Base-by-base conservation (phyloP, 2,113 vertebrate species). In the Ameiurus melas region DNA sequence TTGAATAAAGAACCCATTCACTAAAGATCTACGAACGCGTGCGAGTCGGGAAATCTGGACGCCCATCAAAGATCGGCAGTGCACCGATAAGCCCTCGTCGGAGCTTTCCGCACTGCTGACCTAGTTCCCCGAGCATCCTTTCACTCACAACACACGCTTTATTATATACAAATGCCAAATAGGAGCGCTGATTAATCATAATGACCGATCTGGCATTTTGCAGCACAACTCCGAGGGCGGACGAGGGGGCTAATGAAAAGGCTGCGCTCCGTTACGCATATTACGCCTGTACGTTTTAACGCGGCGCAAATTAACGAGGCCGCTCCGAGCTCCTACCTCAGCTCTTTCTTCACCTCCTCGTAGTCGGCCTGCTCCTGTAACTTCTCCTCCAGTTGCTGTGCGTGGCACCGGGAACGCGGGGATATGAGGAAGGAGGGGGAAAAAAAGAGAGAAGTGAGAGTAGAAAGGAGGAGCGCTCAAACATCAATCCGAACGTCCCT, bases 321-420 rank as follows among this genome's bases (percentile, higher is more conserved):
- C 27, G 87, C 33, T 81, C 30, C 17, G 3, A 22, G 43, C 97
- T 47, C 43, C 96, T 94, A 99, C 98, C 96, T 98, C 91, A 99
- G 92, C 93, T 99, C 98, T 93, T 99, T 99, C 95, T 99, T 99
- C 92, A 99, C 96, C 92, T 99, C 98, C 91, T 99, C 98, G 92
- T 99, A 99, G 94, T 99, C 98, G 58, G 96, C 96, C 95, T 99
- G 98, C 86, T 96, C 96, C 94, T 98, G 97, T 92, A 99, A 94
- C 91, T 99, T 99, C 94, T 98, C 97, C 96, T 99, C 98, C 94
- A 99, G 96, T 95, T 99, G 97, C 98, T 99, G 94, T 22, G 92
- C 91, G 94, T 25, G 71, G 39, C 57, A 53, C 22, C 30, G 57
- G 80, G 86, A 64, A 43, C 39, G 33, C 22, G 39, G 55, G 19